Conservation (phyloP, 2,888 invertebrate genomes). For the Morinoia aosen region DNA sequence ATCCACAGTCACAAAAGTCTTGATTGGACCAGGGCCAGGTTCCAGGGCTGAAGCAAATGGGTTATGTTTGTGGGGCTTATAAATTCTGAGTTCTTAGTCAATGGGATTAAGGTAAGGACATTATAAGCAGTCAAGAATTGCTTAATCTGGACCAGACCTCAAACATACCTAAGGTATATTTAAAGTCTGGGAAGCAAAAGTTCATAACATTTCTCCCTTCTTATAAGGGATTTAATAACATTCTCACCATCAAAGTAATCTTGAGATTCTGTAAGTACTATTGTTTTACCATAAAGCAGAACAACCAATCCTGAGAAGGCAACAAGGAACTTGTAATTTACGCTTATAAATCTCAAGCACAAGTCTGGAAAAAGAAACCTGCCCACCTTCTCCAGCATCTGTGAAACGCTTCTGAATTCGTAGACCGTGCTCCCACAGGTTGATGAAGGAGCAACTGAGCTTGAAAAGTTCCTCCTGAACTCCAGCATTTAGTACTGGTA, state of each 20-base stretch:
- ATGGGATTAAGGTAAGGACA: not conserved
- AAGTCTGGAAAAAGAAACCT: not conserved
- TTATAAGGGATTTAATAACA: not conserved
- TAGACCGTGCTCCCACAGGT: slow-evolving; percentile 38
- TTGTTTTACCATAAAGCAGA: not conserved
- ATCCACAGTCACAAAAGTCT: not conserved
- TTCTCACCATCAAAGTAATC: not conserved
- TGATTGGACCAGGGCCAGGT: not conserved
- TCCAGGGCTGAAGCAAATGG: slow-evolving; percentile 1
- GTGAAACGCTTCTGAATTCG: slow-evolving; percentile 45
- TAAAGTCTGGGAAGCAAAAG: not conserved
- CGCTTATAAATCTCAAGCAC: not conserved
- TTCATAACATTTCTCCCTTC: not conserved
- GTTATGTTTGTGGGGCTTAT: not conserved
- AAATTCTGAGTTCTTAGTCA: not conserved
- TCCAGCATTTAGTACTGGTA: not conserved
- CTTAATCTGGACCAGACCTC: not conserved
- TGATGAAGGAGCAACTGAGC: not conserved
- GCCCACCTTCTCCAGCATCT: slow-evolving; percentile 1
- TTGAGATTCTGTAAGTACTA: not conserved
- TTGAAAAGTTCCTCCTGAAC: slow-evolving; percentile 13
- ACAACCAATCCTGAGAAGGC: not conserved
- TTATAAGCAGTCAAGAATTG: not conserved
- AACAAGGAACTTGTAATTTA: not conserved
- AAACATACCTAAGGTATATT: not conserved